Conservation (phyloP, 2,797 vertebrate genomes). For the Enteromius fasciolatus region DNA sequence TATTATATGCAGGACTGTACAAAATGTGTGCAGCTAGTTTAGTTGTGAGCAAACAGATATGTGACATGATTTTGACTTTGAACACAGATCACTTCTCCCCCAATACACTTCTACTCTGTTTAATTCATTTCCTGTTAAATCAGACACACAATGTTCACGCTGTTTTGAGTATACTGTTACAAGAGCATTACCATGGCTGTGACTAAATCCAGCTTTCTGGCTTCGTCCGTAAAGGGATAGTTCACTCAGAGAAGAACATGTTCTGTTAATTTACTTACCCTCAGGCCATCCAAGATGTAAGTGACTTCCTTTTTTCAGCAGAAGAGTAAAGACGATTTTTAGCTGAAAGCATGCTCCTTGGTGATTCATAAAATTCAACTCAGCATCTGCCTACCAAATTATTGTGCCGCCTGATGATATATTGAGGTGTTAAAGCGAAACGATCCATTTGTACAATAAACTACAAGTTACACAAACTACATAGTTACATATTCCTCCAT, state of each 20-base stretch:
- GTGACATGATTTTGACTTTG: background rate
- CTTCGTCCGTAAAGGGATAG: background rate
- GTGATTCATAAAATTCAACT: background rate
- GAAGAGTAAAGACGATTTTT: background rate
- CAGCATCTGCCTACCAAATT: background rate
- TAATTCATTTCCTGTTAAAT: conserved; percentile 77
- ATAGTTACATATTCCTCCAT: background rate
- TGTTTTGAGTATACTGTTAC: conserved; percentile 74
- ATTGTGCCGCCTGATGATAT: background rate
- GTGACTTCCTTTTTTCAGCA: background rate
- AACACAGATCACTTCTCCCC: conserved; percentile 65
- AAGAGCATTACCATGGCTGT: conserved; percentile 79
- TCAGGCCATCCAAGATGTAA: background rate
- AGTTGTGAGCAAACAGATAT: conserved; percentile 4
- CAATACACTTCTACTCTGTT: conserved; percentile 72
- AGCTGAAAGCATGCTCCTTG: background rate
- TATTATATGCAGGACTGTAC: conserved; percentile 3
- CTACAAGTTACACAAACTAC: background rate
- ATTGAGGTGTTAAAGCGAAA: background rate
- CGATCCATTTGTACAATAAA: background rate
- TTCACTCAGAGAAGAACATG: background rate
- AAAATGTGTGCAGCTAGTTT: conserved; percentile 23
- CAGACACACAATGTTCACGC: conserved; percentile 81
- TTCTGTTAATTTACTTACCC: background rate
- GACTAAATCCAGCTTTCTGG: conserved; percentile 38